Evolutionary conservation across 2,888 invertebrate genomes (phyloP).

Genomic region (Lordiphosa andalusiaca): DNA sequence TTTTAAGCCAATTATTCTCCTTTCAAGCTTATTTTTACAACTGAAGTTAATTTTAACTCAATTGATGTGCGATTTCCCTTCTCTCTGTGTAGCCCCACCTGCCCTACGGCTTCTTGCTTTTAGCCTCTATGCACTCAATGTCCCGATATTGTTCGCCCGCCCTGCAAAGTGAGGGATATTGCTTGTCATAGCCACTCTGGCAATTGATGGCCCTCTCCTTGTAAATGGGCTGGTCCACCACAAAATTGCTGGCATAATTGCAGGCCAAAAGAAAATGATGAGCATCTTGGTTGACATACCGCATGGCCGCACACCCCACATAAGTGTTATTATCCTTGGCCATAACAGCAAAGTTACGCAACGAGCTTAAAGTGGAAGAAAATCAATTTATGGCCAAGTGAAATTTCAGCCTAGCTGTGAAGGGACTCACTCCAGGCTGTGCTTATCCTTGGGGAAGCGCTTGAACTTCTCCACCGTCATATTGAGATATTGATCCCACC

Average conservation of each 20-base stretch:
- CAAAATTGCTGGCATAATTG: conserved; percentile 52
- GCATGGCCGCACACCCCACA: conserved; percentile 55
- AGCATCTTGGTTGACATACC: conserved; percentile 16
- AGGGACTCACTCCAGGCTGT: conserved; percentile 37
- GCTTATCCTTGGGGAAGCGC: conserved; percentile 43
- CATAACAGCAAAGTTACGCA: conserved; percentile 60
- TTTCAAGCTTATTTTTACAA: no score
- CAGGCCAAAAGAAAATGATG: conserved; percentile 52
- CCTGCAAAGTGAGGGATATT: conserved; percentile 43
- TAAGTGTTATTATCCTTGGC: conserved; percentile 56
- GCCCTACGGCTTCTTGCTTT: neutral
- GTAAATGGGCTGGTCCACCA: conserved; percentile 42
- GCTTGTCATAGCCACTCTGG: conserved; percentile 40
- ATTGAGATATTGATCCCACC: conserved; percentile 55
- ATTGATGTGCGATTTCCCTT: neutral
- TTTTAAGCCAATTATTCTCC: no score
- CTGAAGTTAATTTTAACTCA: no score
- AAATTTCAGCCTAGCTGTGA: neutral
- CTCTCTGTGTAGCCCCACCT: conserved; percentile 1
- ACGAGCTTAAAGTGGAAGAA: conserved; percentile 11
- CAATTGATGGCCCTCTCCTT: conserved; percentile 37
- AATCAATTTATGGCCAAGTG: neutral
- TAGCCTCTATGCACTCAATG: conserved; percentile 22
- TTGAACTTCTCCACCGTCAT: conserved; percentile 28
- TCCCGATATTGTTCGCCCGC: conserved; percentile 42